Evolutionary conservation across 2,888 invertebrate genomes (phyloP), one percentile per base, ranked within the genome.

Genomic region (Argynnis bischoffii): DNA sequence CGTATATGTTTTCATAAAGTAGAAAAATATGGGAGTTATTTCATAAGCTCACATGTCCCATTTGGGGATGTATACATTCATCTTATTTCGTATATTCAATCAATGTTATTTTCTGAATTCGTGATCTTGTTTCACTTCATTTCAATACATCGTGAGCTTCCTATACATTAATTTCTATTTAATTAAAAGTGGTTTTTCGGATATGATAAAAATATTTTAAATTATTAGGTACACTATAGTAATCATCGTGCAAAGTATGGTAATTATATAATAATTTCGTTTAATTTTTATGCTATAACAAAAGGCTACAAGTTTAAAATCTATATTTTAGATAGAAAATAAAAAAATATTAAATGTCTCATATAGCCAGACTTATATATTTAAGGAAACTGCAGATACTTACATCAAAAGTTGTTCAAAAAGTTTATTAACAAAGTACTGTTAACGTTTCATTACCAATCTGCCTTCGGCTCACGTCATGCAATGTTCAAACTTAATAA

Each of bases 401-500:
- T 3, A 50, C 16, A 14, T 41, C 47, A 35, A 50, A 35, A 60
- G 16, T 60, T 26, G 21, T 60, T 71, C 53, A 68, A 56, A 66
- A 56, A 64, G 56, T 51, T 54, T 47, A 63, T 59, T 69, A 60
- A 47, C 65, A 68, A 66, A 56, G 67, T 64, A 72, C 63, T 63
- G 63, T 67, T 67, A 63, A 69, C 57, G 69, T 71, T 74, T 73
- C 67, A 72, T 88, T 87, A 85, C 79, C 77, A 79, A 85, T 82
- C 80, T 77, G 75, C 83, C 81, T 85, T 83, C 85, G 84, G 85
- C 89, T 87, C 84, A 87, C 83, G 85, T 86, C 86, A 83, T 83
- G 82, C 86, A 76, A 86, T 87, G 88, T 89, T 89, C 83, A 82
- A 89, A 90, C 89, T 90, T 88, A 87, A 87, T 88, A 87, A 90